Percentiles rank a stretch among this genome's conserved stretches.
phyloP scores from a whole-genome alignment of 2,113 vertebrate genomes.

The Prunella fulvescens region DNA sequence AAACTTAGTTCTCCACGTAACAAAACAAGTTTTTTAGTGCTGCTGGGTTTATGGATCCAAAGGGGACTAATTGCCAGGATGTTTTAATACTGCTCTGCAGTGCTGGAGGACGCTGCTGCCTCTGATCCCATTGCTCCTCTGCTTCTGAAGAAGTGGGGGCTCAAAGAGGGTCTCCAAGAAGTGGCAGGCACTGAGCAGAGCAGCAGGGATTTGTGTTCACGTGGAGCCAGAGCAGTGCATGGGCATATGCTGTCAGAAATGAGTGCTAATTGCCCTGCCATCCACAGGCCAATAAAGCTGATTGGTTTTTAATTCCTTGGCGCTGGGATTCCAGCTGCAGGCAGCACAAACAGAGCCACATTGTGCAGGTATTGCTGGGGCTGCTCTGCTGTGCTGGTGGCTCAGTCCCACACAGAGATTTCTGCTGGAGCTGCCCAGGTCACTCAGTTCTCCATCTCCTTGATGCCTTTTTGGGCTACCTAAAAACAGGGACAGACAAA shows the following conservation, averaged over 20 bases:
- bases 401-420: background rate
- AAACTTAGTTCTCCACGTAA: background rate
- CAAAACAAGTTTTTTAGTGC: background rate
- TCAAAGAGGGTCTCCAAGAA: background rate
- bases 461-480: background rate
- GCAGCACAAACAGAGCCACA: background rate
- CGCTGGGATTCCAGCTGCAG: background rate
- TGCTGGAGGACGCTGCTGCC: background rate
- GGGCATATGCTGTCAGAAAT: background rate
- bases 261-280: constrained; percentile 16
- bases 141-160: background rate
- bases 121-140: background rate
- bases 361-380: background rate
- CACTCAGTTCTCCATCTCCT: background rate
- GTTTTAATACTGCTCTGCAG: background rate
- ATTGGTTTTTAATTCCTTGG: constrained; percentile 47
- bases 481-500: background rate
- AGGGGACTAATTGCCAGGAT: background rate
- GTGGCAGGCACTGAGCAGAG: background rate
- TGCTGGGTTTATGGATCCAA: background rate
- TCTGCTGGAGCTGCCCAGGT: background rate
- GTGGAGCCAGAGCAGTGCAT: background rate
- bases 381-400: background rate
- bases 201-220: background rate
- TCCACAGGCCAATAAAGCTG: constrained; percentile 11